Base-by-base conservation (phyloP, 2,888 invertebrate genomes). In the Theodoxus fluviatilis region DNA sequence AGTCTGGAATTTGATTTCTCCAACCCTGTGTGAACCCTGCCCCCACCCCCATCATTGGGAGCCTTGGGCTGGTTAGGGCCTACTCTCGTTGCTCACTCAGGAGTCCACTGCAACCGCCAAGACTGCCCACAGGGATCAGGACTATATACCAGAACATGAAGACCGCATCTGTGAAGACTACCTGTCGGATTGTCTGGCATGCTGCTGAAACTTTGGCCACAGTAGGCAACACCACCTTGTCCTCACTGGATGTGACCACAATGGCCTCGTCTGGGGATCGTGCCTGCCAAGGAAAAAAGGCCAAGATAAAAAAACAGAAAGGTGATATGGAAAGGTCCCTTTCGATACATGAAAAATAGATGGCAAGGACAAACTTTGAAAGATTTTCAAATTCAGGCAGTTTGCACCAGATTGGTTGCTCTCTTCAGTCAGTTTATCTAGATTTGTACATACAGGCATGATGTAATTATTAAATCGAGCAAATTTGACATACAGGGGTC, bases 211-310 rank as follows among this genome's bases (percentile, higher is more conserved):
- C 71, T 12, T 74, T 76, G 4, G 65, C 52, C 22, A 70, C 63
- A 52, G 68, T 70, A 6, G 57, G 47, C 43, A 67, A 52, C 3
- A 65, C 55, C n/a, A 72, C 66, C 52, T 75, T 73, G 72, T 87
- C 87, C 73, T 86, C 86, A 76, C 85, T 86, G 2, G 87, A 87
- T 9, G 87, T 86, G 22, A 87, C 87, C 25, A 85, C 78, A 75
- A 85, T 83, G 25, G 80, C 79, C 72, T 85, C 85, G 75, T 87
- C 87, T 64, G 84, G 83, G 1, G 84, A 79, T 3, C 83, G 76
- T 43, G 80, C 82, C 84, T 85, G 76, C 37, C 78, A 73, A 67
- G 61, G 73, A 70, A 67, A 73, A 38, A 57, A 49, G 15, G 28
- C 22, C 31, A 4, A 49, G n/a, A 67, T 2, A n/a, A 31, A 67